Conservation (phyloP, 1,140 invertebrate species). For the Thaumatotibia leucotreta region DNA sequence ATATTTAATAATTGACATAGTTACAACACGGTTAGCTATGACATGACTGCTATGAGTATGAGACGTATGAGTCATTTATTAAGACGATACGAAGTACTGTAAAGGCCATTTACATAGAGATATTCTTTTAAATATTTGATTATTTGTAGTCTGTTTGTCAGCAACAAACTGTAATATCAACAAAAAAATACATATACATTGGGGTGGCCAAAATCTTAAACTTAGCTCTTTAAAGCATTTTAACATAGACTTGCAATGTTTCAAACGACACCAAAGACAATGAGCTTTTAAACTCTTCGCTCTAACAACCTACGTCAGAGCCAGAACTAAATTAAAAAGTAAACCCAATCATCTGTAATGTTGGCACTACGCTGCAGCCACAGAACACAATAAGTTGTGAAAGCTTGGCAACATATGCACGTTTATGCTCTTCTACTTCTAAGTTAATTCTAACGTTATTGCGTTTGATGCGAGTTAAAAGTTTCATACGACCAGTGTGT, state of each 20-base stretch:
- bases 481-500: too few species aligned
- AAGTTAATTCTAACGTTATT: too few species aligned
- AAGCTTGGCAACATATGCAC: not conserved
- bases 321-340: constrained; percentile 8
- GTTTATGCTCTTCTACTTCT: not conserved
- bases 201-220: too few species aligned
- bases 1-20: not conserved
- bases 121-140: too few species aligned
- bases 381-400: not conserved
- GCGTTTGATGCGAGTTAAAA: too few species aligned
- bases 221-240: too few species aligned
- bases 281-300: not conserved
- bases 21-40: not conserved
- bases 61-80: not conserved
- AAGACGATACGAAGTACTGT: not conserved
- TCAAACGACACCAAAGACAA: not conserved
- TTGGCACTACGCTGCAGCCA: not conserved
- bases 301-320: not conserved
- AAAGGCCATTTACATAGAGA: too few species aligned
- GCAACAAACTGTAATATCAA: too few species aligned
- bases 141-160: too few species aligned
- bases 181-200: too few species aligned
- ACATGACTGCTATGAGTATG: too few species aligned
- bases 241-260: too few species aligned
- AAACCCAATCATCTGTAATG: not conserved